Percentiles rank a stretch among this genome's conserved stretches.
Evolutionary conservation across 2,888 invertebrate species (phyloP).

Genomic region (Lycophotia porphyrea): DNA sequence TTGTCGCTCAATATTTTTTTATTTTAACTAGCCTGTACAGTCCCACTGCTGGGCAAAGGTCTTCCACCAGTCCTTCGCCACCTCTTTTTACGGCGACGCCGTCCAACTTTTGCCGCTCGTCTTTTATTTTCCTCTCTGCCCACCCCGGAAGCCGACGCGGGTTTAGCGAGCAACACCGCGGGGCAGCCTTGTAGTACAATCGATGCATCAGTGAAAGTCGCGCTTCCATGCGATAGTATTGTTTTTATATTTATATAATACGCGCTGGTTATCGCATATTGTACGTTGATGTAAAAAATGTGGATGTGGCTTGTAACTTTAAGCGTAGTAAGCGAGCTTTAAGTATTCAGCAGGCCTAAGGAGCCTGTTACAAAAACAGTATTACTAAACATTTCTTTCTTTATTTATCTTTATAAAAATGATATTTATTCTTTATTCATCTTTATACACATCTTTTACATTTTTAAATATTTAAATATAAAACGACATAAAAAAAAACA

Average conservation of each 20-base stretch:
- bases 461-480: too few relatives aligned
- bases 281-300: neutral
- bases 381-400: too few relatives aligned
- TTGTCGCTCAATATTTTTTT: neutral
- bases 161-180: slow-evolving; percentile 41
- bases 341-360: neutral
- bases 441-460: too few relatives aligned
- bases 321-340: neutral
- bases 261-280: slow-evolving; percentile 36
- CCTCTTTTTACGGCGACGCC: neutral
- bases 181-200: slow-evolving; percentile 49
- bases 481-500: too few relatives aligned
- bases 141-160: slow-evolving; percentile 41
- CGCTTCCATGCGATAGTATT: slow-evolving; percentile 59
- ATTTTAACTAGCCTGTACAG: neutral
- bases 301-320: slow-evolving; percentile 15
- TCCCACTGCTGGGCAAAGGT: neutral
- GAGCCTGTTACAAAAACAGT: too few relatives aligned
- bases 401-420: too few relatives aligned
- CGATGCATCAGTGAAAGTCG: slow-evolving; percentile 60
- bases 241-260: slow-evolving; percentile 65
- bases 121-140: slow-evolving; percentile 7
- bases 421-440: too few relatives aligned
- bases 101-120: neutral
- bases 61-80: neutral